Conservation (phyloP, 2,888 invertebrate genomes). For the Platycnemis pennipes region DNA sequence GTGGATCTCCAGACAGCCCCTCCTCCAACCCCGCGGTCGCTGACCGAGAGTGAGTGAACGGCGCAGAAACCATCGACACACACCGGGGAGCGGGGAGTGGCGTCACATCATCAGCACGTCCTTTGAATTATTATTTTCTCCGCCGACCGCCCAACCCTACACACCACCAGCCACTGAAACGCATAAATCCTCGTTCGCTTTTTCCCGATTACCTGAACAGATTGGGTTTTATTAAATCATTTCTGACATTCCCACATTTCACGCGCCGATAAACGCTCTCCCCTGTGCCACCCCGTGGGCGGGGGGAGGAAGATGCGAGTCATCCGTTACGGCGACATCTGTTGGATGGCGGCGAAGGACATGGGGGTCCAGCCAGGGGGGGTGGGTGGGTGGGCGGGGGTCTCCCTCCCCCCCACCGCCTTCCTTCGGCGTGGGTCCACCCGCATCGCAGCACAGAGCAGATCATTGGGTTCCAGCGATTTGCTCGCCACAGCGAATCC, state of each 20-base stretch:
- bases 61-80: background rate
- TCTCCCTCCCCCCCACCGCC: background rate
- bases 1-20: too few relatives aligned
- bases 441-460: too few relatives aligned
- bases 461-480: too few relatives aligned
- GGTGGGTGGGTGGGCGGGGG: too few relatives aligned
- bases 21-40: too few relatives aligned
- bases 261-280: slow-evolving; percentile 39
- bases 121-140: slow-evolving; percentile 13
- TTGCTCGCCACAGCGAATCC: too few relatives aligned
- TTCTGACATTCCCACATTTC: slow-evolving; percentile 45
- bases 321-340: background rate
- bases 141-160: too few relatives aligned
- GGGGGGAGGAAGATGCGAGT: background rate
- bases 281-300: background rate
- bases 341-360: background rate
- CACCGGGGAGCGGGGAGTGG: background rate
- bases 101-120: background rate
- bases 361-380: background rate
- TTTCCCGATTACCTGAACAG: slow-evolving; percentile 54
- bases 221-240: slow-evolving; percentile 56
- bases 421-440: too few relatives aligned
- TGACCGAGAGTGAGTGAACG: too few relatives aligned
- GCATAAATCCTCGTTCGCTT: slow-evolving; percentile 41
- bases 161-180: background rate